These are phyloP conservation scores for Siniperca knerii DNA, from an alignment of 2,113 vertebrate genomes.

Conservation along the genomic window DNA sequence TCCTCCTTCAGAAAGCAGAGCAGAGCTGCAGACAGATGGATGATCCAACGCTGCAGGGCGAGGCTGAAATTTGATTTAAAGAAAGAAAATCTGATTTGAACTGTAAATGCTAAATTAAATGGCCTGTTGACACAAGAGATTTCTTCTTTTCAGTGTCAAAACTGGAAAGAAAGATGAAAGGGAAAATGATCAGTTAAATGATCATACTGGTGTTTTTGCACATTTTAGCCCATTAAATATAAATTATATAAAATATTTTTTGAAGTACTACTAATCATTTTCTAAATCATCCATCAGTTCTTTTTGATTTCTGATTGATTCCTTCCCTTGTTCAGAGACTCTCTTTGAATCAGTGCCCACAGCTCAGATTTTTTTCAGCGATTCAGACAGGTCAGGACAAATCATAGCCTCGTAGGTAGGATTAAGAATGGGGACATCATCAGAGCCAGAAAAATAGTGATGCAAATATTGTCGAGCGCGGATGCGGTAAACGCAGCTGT, in stretches of 20 bases:
- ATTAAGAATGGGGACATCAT: not conserved
- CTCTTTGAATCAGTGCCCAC: not conserved
- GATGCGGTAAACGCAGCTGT: not conserved
- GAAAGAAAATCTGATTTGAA: conserved; percentile 5
- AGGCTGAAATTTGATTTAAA: conserved; percentile 10
- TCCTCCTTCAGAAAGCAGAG: not conserved
- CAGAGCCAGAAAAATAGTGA: not conserved
- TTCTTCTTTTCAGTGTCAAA: conserved; percentile 7
- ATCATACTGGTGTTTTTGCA: not conserved
- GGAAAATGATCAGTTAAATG: not conserved
- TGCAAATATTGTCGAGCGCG: not conserved
- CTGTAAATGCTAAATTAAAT: conserved; percentile 3
- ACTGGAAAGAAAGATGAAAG: not conserved
- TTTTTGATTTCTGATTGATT: not conserved
- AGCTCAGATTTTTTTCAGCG: not conserved
- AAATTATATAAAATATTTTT: not conserved
- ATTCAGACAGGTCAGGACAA: not conserved
- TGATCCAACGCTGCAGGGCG: not conserved
- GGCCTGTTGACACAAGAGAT: not conserved
- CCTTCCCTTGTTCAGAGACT: not conserved
- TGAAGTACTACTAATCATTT: not conserved
- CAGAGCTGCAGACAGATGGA: not conserved
- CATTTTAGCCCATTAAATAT: not conserved
- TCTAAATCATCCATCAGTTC: not conserved
- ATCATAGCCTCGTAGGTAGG: not conserved